Conservation (phyloP, 2,797 vertebrate species). For the Rhynchotus rufescens region DNA sequence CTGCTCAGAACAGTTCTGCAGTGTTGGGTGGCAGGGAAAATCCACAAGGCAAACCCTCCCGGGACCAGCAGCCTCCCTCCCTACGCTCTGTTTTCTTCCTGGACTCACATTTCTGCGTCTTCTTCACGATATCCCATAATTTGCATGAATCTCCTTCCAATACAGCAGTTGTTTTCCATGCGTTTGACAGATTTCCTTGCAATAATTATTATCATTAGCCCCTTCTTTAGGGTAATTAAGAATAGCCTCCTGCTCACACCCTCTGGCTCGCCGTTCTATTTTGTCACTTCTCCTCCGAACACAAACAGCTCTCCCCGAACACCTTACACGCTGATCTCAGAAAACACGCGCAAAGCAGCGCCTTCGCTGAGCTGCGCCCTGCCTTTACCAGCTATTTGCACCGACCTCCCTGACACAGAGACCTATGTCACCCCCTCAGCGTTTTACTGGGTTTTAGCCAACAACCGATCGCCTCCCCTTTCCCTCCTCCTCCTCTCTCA, state of each 20-base stretch:
- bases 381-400: background rate
- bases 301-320: background rate
- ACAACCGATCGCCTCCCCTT: background rate
- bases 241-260: background rate
- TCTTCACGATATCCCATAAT: background rate
- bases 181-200: background rate
- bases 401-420: background rate
- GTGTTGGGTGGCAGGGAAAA: rapidly evolving
- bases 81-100: background rate
- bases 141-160: background rate
- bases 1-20: rapidly evolving
- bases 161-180: background rate
- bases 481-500: background rate
- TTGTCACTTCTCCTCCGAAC: background rate
- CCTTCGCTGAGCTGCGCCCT: background rate
- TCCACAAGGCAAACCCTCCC: rapidly evolving
- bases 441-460: background rate
- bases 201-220: constrained; percentile 9
- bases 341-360: background rate
- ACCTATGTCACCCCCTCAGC: rapidly evolving
- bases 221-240: constrained; percentile 7
- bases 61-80: background rate
- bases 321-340: background rate
- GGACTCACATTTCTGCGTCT: background rate
- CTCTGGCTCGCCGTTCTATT: background rate